Conservation (phyloP, 2,888 invertebrate genomes). For the Melitaea athalia region DNA sequence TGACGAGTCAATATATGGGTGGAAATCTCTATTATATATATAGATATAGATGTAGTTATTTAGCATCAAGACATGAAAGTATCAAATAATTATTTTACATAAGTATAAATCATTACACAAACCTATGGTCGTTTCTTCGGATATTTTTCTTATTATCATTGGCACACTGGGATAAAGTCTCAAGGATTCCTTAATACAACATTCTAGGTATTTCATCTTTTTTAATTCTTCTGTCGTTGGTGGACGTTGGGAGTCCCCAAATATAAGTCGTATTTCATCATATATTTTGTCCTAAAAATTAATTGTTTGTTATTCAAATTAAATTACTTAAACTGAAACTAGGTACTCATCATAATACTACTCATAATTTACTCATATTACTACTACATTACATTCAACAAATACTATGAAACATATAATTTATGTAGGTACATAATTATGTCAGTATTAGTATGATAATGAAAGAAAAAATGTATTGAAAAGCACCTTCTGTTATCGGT, state of each 20-base stretch:
- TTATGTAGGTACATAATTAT: no score
- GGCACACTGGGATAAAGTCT: constrained; percentile 85
- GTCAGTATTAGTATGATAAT: no score
- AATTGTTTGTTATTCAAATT: not conserved
- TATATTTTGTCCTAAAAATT: constrained; percentile 34
- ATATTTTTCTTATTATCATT: constrained; percentile 80
- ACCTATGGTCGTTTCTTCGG: constrained; percentile 71
- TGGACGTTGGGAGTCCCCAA: constrained; percentile 82
- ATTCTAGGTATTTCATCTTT: constrained; percentile 84
- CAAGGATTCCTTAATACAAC: constrained; percentile 85
- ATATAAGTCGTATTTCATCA: constrained; percentile 59
- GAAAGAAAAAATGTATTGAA: no score
- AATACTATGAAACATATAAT: no score
- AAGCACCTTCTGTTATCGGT: no score
- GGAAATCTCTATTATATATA: no score
- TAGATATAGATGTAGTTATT: no score
- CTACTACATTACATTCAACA: no score
- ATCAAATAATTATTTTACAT: not conserved
- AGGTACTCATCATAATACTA: no score
- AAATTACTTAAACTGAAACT: not conserved
- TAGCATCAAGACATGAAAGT: not conserved
- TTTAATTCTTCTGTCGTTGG: constrained; percentile 81
- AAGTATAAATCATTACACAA: not conserved
- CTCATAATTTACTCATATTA: no score
- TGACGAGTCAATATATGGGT: no score